These are phyloP conservation scores for Chunga burmeisteri DNA, from an alignment of 2,113 vertebrate species.

Conservation along the genomic window DNA sequence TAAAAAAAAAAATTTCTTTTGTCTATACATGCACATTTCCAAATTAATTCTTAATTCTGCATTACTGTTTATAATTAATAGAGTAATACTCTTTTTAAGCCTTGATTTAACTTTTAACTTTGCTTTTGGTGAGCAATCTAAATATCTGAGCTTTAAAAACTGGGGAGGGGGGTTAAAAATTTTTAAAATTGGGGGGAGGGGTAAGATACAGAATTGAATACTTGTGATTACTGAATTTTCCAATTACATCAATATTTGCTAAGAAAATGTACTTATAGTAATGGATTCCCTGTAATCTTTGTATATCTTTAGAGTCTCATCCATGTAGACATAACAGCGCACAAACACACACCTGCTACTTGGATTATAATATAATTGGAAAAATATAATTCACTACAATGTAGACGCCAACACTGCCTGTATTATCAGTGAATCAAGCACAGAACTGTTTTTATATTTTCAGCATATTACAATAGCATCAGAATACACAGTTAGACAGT, in stretches of 20 bases:
- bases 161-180: too few species aligned
- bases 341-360: neutral
- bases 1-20: neutral
- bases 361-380: neutral
- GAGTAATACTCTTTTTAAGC: neutral
- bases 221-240: neutral
- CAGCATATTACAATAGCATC: fast-evolving
- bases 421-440: neutral
- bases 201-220: neutral
- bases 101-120: neutral
- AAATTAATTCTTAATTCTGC: neutral
- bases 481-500: neutral
- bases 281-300: neutral
- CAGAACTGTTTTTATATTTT: neutral
- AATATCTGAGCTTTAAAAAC: neutral
- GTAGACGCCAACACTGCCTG: neutral
- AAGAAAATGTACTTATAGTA: neutral
- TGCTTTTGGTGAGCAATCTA: neutral
- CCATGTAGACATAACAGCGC: neutral
- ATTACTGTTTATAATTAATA: neutral
- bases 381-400: neutral
- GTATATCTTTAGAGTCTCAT: neutral
- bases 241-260: neutral
- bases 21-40: neutral
- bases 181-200: too few species aligned